These are phyloP conservation scores for Callinectes sapidus DNA, from an alignment of 2,888 invertebrate species.

Conservation along the genomic window DNA sequence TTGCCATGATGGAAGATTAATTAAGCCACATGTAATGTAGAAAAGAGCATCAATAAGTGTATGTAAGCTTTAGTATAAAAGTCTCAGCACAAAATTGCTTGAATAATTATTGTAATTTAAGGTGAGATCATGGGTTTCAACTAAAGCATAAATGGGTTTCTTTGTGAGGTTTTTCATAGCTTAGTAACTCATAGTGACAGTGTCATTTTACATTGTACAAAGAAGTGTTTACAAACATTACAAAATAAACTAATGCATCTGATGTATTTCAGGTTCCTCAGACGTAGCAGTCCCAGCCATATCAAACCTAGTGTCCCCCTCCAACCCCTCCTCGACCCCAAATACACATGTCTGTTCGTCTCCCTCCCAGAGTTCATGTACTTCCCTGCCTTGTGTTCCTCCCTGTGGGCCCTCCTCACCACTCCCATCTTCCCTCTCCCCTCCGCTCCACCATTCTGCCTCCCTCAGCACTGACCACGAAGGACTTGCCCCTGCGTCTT, in stretches of 20 bases:
- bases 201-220: neutral
- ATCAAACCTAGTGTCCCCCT: slow-evolving; percentile 52
- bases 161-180: neutral
- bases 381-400: slow-evolving; percentile 44
- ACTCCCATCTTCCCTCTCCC: slow-evolving; percentile 45
- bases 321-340: slow-evolving; percentile 49
- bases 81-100: neutral
- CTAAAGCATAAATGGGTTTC: neutral
- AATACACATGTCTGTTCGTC: slow-evolving; percentile 56
- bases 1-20: neutral
- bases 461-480: slow-evolving; percentile 43
- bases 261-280: slow-evolving; percentile 66
- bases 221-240: slow-evolving; percentile 22
- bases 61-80: neutral
- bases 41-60: neutral
- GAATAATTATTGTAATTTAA: neutral
- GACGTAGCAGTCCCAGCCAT: slow-evolving; percentile 66
- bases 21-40: neutral
- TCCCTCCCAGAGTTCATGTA: slow-evolving; percentile 43
- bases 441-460: slow-evolving; percentile 45
- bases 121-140: neutral
- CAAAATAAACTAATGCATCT: neutral
- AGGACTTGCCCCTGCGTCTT: slow-evolving; percentile 42
- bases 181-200: neutral
- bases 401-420: slow-evolving; percentile 35